Evolutionary conservation across 1,140 invertebrate species (phyloP).

Genomic region (Brachionus angularis): DNA sequence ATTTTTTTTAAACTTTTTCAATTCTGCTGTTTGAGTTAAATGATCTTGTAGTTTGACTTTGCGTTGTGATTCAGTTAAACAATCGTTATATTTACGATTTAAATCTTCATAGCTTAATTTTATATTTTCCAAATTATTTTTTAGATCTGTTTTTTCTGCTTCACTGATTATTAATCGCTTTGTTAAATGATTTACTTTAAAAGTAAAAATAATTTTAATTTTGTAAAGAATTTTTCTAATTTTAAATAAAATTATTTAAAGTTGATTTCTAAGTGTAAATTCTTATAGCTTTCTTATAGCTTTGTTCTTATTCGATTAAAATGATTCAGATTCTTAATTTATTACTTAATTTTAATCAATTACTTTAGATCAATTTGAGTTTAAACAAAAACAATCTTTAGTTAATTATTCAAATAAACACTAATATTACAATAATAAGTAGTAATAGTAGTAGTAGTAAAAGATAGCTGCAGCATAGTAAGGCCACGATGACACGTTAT

Average conservation of each 20-base stretch:
- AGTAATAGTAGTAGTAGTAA: too few relatives aligned
- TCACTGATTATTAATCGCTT: constrained; percentile 16
- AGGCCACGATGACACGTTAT: too few relatives aligned
- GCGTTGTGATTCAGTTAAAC: neutral
- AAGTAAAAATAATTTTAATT: neutral
- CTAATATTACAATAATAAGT: too few relatives aligned
- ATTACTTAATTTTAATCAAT: too few relatives aligned
- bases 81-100: constrained; percentile 15
- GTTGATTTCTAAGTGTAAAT: neutral
- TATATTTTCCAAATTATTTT: neutral
- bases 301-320: too few relatives aligned
- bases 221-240: neutral
- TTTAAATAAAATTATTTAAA: neutral
- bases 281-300: neutral
- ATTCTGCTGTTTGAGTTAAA: constrained; percentile 18
- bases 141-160: constrained; percentile 30
- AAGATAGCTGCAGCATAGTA: too few relatives aligned
- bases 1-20: neutral
- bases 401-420: too few relatives aligned
- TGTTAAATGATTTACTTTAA: constrained; percentile 12
- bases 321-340: too few relatives aligned
- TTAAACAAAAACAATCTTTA: too few relatives aligned
- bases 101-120: constrained; percentile 35
- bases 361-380: too few relatives aligned
- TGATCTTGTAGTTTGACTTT: constrained; percentile 20